Evolutionary conservation across 2,888 invertebrate species (phyloP), one percentile per base, ranked within the genome.

Genomic region (Eupithecia tripunctaria): DNA sequence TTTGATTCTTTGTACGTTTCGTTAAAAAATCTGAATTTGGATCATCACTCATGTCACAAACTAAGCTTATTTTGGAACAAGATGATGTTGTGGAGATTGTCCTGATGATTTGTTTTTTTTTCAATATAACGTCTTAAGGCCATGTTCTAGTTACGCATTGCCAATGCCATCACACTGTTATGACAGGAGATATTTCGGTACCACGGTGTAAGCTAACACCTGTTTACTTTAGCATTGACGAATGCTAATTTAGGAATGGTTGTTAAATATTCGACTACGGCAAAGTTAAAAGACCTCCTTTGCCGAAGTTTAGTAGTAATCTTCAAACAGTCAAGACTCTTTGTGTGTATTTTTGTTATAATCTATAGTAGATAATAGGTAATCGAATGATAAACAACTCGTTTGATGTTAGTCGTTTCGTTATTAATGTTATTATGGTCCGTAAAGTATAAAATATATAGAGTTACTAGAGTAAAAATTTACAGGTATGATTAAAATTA

Each of bases 201-300:
- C 51, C 70, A 68, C 70, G 75, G 6, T 64, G 63, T 73, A 79
- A 76, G 74, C 74, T 67, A 71, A 78, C 83, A 85, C 82, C 80
- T 84, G 84, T 79, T 74, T 69, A 64, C 68, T 63, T 71, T 67
- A 62, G 36, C 73, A 76, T 77, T 77, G 70, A 69, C 12, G 66
- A 56, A 36, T 66, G 69, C 71, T 66, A 67, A 75, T 73, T 71
- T 63, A 12, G n/a, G 78, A 75, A 69, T 18, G 59, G 15, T 27
- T 59, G 14, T 27, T 59, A 15, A 56, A 25, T 56, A 25, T 3
- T 14, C 36, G 8, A 36, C 36, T 36, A 38, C 41, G 15, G 5
- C 18, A 15, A 41, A 14, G 41, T 5, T 18, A 41, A 41, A 25
- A 56, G 21, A 25, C n/a, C n/a, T n/a, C n/a, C n/a, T n/a, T n/a